Evolutionary conservation across 2,113 vertebrate species (phyloP).

Genomic region (Phoenicopterus ruber): DNA sequence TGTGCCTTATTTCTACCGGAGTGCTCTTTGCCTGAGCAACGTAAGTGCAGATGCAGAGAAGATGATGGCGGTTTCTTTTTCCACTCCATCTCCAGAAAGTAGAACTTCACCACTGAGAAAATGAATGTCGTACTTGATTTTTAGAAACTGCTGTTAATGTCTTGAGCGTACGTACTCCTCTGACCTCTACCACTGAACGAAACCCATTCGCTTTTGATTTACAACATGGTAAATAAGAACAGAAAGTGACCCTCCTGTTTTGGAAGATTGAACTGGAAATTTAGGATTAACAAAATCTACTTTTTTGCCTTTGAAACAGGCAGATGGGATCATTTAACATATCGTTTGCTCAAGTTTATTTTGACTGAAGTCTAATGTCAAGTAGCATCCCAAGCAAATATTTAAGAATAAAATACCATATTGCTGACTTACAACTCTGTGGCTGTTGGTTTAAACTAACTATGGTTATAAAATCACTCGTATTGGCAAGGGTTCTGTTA

Average conservation of each 20-base stretch:
- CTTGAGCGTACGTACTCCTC: not conserved
- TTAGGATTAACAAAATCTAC: not conserved
- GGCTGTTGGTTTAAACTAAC: not conserved
- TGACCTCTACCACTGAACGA: not conserved
- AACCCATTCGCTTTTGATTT: not conserved
- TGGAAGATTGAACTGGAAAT: not conserved
- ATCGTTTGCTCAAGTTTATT: not conserved
- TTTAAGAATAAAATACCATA: conserved; percentile 14
- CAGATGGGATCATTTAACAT: conserved; percentile 3
- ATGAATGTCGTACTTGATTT: not conserved
- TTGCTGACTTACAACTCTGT: conserved; percentile 5
- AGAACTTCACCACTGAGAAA: not conserved
- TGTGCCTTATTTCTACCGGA: not conserved
- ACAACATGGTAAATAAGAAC: not conserved
- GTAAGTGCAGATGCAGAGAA: not conserved
- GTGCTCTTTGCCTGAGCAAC: not conserved
- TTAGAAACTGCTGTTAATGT: not conserved
- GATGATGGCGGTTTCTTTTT: not conserved
- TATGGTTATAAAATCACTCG: not conserved
- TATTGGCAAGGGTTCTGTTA: not conserved
- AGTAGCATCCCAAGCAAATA: conserved; percentile 17
- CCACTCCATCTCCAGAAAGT: not conserved
- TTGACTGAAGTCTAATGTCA: conserved; percentile 24
- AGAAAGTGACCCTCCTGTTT: not conserved
- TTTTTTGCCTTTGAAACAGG: not conserved